phyloP scores from a whole-genome alignment of 2,888 invertebrate species.

The Pseudoips prasinana region DNA sequence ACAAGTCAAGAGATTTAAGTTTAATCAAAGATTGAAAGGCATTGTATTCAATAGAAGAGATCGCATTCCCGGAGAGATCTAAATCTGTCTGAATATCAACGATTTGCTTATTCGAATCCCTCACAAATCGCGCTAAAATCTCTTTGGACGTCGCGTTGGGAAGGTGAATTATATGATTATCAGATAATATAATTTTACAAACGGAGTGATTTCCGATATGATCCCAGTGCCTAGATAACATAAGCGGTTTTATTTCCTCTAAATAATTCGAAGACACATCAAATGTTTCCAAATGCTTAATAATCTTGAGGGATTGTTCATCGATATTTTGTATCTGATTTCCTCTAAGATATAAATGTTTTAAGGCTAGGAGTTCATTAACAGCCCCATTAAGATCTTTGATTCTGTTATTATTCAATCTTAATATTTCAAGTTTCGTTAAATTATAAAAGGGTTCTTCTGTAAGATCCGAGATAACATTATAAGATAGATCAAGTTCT shows the following conservation, averaged over 20 bases:
- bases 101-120: conserved; percentile 30
- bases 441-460: conserved; percentile 61
- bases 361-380: conserved; percentile 54
- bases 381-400: conserved; percentile 65
- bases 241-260: conserved; percentile 46
- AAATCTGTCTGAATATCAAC: conserved; percentile 54
- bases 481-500: conserved; percentile 63
- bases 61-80: conserved; percentile 62
- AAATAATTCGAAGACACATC: conserved; percentile 64
- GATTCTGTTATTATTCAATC: conserved; percentile 59
- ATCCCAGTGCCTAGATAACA: conserved; percentile 63
- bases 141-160: conserved; percentile 53
- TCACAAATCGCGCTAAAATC: conserved; percentile 35
- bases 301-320: conserved; percentile 54
- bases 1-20: conserved; percentile 56
- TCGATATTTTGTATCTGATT: conserved; percentile 60
- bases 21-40: conserved; percentile 58
- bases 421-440: conserved; percentile 50
- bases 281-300: conserved; percentile 64
- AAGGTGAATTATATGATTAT: conserved; percentile 51
- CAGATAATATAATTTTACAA: conserved; percentile 62
- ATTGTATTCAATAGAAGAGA: conserved; percentile 54
- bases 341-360: conserved; percentile 56
- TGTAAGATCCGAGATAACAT: conserved; percentile 51
- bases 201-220: conserved; percentile 51